phyloP scores from a whole-genome alignment of 2,797 vertebrate species.

The Chaenodraco wilsoni region DNA sequence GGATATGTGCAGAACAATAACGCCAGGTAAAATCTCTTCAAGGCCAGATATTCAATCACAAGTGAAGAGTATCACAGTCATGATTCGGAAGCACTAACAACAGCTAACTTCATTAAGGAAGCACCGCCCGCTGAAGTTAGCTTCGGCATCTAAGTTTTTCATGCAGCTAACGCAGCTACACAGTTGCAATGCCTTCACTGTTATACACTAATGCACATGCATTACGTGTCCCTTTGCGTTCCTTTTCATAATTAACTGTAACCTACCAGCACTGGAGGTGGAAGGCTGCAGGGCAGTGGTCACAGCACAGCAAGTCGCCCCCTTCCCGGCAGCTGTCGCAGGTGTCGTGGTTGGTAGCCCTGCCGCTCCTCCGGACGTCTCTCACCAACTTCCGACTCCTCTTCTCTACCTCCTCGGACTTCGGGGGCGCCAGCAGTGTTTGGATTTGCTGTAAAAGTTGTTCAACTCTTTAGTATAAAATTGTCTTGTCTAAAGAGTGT shows the following conservation, averaged over 20 bases:
- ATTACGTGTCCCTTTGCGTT: background rate
- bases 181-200: too few species aligned
- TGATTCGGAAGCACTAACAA: background rate
- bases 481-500: background rate
- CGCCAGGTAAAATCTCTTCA: background rate
- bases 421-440: conserved; percentile 94
- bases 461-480: conserved; percentile 3
- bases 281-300: conserved; percentile 97
- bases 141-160: background rate
- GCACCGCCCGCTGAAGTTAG: background rate
- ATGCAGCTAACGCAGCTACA: background rate
- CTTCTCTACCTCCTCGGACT: conserved; percentile 95
- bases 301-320: conserved; percentile 95
- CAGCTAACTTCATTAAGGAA: background rate
- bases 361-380: conserved; percentile 92
- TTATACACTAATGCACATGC: background rate
- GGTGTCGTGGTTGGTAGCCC: conserved; percentile 98
- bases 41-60: background rate
- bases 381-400: conserved; percentile 92
- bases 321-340: conserved; percentile 98
- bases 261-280: conserved; percentile 97
- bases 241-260: background rate
- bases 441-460: conserved; percentile 93
- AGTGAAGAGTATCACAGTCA: background rate
- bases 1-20: background rate